phyloP scores from a whole-genome alignment of 2,888 invertebrate species.

The Lepas anatifera region DNA sequence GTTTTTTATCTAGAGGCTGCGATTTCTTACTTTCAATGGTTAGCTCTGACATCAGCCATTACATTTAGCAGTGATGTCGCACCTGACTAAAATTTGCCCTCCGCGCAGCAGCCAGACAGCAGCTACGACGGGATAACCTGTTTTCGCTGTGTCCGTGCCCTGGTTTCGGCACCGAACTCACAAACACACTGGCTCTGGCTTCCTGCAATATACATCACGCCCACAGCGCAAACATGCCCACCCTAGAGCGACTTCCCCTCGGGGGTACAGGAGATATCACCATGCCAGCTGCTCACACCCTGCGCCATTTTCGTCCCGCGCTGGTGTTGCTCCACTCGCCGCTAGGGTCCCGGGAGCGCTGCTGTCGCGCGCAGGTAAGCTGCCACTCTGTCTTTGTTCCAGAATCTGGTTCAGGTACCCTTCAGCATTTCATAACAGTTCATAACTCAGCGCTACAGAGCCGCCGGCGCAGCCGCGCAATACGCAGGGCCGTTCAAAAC shows the following conservation, averaged over 20 bases:
- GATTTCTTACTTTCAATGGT: too few species aligned
- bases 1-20: too few species aligned
- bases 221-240: not conserved
- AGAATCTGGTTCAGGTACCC: too few species aligned
- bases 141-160: not conserved
- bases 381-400: not conserved
- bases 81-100: too few species aligned
- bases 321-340: too few species aligned
- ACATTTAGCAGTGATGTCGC: too few species aligned
- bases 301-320: too few species aligned
- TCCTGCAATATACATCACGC: constrained; percentile 1
- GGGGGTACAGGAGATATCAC: not conserved
- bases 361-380: not conserved
- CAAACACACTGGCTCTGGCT: not conserved
- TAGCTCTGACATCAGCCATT: too few species aligned
- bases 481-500: constrained; percentile 2
- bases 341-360: not conserved
- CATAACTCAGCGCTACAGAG: not conserved
- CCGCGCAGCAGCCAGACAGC: too few species aligned
- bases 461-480: not conserved
- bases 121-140: too few species aligned
- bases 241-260: not conserved
- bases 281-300: too few species aligned
- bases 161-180: not conserved
- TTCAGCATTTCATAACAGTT: constrained; percentile 4